Evolutionary conservation across 2,113 vertebrate species (phyloP).

Genomic region (Myocastor coypus): DNA sequence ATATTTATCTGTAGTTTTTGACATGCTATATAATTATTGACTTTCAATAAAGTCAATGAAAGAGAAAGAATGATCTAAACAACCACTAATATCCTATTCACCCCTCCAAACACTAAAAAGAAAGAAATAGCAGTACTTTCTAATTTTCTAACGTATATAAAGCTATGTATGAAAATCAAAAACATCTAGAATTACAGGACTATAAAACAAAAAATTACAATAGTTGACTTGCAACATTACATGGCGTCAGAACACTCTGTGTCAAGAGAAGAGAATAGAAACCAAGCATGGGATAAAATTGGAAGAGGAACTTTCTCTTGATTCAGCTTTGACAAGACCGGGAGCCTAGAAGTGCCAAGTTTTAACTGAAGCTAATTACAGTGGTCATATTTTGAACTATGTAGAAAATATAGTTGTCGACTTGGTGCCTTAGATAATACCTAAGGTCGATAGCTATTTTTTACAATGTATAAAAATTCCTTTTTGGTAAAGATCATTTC

Average conservation of each 20-base stretch:
- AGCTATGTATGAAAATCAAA: not conserved
- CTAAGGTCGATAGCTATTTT: not conserved
- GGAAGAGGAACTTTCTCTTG: slow-evolving; percentile 22
- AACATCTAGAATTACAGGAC: not conserved
- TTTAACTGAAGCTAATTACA: slow-evolving; percentile 40
- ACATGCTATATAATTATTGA: too few species aligned
- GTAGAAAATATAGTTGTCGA: not conserved
- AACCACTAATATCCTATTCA: too few species aligned
- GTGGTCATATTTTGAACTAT: not conserved
- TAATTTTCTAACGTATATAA: not conserved
- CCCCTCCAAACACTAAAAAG: too few species aligned
- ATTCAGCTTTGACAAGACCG: slow-evolving; percentile 58
- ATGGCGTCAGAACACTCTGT: not conserved
- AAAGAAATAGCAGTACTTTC: too few species aligned
- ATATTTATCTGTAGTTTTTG: too few species aligned
- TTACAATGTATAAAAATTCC: not conserved
- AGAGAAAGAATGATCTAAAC: too few species aligned
- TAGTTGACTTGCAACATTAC: not conserved
- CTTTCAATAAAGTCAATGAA: too few species aligned
- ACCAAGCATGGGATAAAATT: not conserved
- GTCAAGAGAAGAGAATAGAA: not conserved
- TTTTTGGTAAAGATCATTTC: not conserved
- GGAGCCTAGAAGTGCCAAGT: not conserved
- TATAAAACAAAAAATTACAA: not conserved
- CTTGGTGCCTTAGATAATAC: not conserved